These are phyloP conservation scores for Chromoteleia sp. DNA, from an alignment of 2,888 invertebrate species.

Conservation along the genomic window DNA sequence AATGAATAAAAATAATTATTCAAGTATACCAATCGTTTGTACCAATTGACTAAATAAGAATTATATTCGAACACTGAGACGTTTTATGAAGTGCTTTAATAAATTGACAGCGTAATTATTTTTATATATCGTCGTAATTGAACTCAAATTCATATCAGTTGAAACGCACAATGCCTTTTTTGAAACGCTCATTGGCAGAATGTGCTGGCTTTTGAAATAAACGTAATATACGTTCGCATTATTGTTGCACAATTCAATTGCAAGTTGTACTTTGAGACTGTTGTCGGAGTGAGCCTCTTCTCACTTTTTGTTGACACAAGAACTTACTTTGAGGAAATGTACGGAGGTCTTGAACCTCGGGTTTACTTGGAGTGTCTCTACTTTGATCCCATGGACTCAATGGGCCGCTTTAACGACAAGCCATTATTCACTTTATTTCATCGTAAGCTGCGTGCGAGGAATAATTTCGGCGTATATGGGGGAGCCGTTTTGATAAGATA, in stretches of 20 bases:
- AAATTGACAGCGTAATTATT: too few relatives aligned
- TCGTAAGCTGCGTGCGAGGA: constrained; percentile 45
- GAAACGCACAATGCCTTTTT: too few relatives aligned
- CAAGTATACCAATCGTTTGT: too few relatives aligned
- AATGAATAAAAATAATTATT: too few relatives aligned
- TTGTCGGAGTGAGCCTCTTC: constrained; percentile 31
- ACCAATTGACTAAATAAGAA: too few relatives aligned
- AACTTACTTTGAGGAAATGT: constrained; percentile 62
- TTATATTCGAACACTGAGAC: too few relatives aligned
- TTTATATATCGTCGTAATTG: too few relatives aligned
- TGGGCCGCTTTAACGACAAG: constrained; percentile 60
- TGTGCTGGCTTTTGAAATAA: neutral
- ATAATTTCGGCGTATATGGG: constrained; percentile 56
- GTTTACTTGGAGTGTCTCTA: constrained; percentile 51
- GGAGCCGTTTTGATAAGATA: constrained; percentile 57
- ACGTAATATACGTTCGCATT: constrained; percentile 25
- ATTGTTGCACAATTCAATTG: constrained; percentile 39
- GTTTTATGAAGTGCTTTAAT: too few relatives aligned
- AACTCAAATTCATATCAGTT: too few relatives aligned
- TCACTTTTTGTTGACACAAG: constrained; percentile 51
- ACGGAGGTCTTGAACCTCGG: constrained; percentile 60
- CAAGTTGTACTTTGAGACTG: constrained; percentile 50
- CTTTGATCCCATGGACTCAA: constrained; percentile 65
- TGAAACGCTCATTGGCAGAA: neutral
- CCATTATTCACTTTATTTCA: constrained; percentile 65